Evolutionary conservation across 2,888 invertebrate genomes (phyloP).

Genomic region (Tromatobia lineatoria): DNA sequence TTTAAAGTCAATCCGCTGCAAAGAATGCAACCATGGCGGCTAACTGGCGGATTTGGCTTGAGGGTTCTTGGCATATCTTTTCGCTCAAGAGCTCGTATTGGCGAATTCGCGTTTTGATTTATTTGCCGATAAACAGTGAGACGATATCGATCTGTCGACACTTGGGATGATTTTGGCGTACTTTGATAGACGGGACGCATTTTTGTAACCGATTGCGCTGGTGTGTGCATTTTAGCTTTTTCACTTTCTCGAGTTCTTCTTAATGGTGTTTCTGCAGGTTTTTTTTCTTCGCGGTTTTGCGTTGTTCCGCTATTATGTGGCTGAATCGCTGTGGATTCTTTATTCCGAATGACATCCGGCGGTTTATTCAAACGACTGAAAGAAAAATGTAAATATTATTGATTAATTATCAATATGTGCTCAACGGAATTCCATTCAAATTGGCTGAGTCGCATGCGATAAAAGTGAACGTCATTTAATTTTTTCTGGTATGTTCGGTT

Average conservation of each 20-base stretch:
- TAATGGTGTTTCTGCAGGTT: not conserved
- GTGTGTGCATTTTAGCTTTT: conserved; percentile 36
- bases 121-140: not conserved
- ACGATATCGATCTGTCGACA: not conserved
- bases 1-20: conserved; percentile 73
- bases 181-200: conserved; percentile 74
- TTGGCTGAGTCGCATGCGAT: not conserved
- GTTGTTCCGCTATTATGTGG: not conserved
- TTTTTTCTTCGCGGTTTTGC: not conserved
- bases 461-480: too few relatives aligned
- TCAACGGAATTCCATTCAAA: not conserved
- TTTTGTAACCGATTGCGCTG: conserved; percentile 54
- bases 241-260: not conserved
- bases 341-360: not conserved
- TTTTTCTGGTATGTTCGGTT: too few relatives aligned
- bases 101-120: not conserved
- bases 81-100: conserved; percentile 2
- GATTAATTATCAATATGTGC: not conserved
- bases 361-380: not conserved
- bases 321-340: not conserved
- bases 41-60: not conserved
- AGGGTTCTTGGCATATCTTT: not conserved
- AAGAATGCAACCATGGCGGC: conserved; percentile 70
- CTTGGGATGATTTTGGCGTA: conserved; percentile 72
- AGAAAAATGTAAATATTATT: not conserved